Percentiles rank a stretch among this genome's conserved stretches.
Evolutionary conservation across 2,797 vertebrate genomes (phyloP).

Genomic region (Nannoperca australis): DNA sequence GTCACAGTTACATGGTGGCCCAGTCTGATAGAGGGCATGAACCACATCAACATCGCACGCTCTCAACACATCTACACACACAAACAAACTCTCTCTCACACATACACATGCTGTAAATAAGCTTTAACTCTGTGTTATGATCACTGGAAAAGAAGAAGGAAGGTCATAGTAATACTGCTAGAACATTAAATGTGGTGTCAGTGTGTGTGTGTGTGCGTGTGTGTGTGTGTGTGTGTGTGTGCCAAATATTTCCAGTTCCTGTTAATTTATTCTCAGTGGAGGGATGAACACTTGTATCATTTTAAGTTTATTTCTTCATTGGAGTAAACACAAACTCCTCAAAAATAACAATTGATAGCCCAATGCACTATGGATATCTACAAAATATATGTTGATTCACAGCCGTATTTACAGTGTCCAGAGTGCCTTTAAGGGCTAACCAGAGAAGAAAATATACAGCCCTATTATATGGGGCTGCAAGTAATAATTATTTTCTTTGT

Average conservation of each 20-base stretch:
- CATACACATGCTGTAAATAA: conserved; percentile 37
- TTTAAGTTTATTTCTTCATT: not conserved
- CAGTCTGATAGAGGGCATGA: conserved; percentile 72
- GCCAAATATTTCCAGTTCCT: not conserved
- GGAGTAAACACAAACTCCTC: not conserved
- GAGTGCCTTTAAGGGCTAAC: not conserved
- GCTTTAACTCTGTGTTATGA: conserved; percentile 24
- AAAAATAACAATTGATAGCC: not conserved
- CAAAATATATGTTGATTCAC: not conserved
- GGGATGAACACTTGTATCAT: not conserved
- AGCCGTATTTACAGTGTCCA: not conserved
- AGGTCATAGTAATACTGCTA: not conserved
- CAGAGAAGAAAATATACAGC: not conserved
- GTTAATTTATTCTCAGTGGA: not conserved
- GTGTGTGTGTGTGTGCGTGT: too few species aligned
- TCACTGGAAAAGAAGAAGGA: not conserved
- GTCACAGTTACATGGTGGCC: conserved; percentile 77
- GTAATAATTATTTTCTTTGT: not conserved
- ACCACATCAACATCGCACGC: conserved; percentile 54
- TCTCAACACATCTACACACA: conserved; percentile 23
- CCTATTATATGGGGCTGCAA: not conserved
- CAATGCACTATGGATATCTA: not conserved
- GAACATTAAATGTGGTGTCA: not conserved
- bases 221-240: too few species aligned
- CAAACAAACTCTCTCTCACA: not conserved